Conservation (phyloP, 2,888 invertebrate genomes). For the Balanococcus diminutus region DNA sequence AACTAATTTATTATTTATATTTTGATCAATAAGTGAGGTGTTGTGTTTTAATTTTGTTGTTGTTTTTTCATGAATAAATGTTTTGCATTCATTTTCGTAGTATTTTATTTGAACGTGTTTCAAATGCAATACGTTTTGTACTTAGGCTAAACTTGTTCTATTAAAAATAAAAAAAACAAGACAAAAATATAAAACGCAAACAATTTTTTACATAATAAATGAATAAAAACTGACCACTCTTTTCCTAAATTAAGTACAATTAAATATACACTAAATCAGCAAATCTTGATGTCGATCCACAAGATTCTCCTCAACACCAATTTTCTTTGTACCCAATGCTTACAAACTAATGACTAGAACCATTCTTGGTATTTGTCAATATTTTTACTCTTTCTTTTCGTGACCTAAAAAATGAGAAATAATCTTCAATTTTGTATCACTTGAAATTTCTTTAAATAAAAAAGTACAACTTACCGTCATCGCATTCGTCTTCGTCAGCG, state of each 20-base stretch:
- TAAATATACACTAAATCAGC: neutral
- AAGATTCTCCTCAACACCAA: neutral
- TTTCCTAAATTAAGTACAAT: neutral
- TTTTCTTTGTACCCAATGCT: neutral
- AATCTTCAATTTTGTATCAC: neutral
- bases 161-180: neutral
- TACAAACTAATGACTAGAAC: constrained; percentile 22
- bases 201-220: neutral
- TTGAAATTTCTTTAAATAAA: neutral
- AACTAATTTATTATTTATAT: neutral
- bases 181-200: neutral
- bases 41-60: neutral
- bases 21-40: neutral
- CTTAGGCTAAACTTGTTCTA: neutral
- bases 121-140: too few species aligned
- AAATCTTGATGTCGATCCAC: neutral
- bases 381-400: constrained; percentile 10
- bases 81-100: neutral
- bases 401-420: neutral
- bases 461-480: constrained; percentile 60
- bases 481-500: constrained; percentile 79
- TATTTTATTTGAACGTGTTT: neutral
- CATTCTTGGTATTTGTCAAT: neutral
- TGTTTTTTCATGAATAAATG: neutral
- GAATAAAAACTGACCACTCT: constrained; percentile 17